phyloP scores from a whole-genome alignment of 2,888 invertebrate genomes.

The Stramonita haemastoma region DNA sequence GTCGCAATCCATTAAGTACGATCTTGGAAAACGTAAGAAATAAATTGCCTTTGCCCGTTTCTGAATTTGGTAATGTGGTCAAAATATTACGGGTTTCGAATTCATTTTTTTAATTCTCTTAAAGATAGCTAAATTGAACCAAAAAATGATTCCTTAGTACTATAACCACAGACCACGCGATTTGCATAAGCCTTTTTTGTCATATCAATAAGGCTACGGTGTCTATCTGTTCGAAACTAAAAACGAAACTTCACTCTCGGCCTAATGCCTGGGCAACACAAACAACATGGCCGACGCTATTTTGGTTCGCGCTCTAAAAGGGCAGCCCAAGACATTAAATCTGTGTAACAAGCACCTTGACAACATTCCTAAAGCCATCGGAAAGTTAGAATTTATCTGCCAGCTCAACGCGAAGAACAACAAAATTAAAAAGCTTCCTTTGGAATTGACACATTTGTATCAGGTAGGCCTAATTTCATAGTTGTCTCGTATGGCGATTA shows the following conservation, averaged over 20 bases:
- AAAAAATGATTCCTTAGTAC: background rate
- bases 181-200: background rate
- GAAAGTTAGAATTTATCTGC: slow-evolving; percentile 67
- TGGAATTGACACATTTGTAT: slow-evolving; percentile 68
- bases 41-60: background rate
- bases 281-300: slow-evolving; percentile 74
- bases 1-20: too few species aligned
- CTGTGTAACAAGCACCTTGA: slow-evolving; percentile 73
- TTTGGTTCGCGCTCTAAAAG: slow-evolving; percentile 67
- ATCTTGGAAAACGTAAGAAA: too few species aligned
- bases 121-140: background rate
- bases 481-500: too few species aligned
- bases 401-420: slow-evolving; percentile 72
- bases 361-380: slow-evolving; percentile 71
- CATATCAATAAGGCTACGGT: too few species aligned
- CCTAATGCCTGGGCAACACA: slow-evolving; percentile 43
- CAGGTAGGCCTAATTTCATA: slow-evolving; percentile 58
- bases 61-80: background rate
- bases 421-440: slow-evolving; percentile 66
- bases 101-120: background rate
- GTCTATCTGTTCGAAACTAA: background rate
- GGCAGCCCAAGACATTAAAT: slow-evolving; percentile 71
- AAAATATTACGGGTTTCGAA: background rate
- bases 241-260: background rate
- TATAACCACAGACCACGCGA: background rate